Conservation (phyloP, 2,888 invertebrate species). For the Heliconius hortense region DNA sequence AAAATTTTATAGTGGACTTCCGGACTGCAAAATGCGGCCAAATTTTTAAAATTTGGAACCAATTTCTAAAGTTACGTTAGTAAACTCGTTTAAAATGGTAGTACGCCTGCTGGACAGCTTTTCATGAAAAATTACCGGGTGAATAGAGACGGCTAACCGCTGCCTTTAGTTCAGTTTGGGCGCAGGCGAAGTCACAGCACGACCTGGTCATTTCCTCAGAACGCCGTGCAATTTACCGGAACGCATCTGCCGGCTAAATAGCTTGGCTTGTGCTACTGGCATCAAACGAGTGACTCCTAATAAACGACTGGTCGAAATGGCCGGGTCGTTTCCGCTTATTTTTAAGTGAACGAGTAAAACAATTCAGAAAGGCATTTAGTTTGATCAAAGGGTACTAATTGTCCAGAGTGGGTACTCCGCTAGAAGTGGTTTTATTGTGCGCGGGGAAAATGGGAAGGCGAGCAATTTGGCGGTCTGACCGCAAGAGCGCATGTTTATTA, state of each 20-base stretch:
- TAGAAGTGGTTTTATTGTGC: constrained; percentile 68
- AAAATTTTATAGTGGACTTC: constrained; percentile 39
- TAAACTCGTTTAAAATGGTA: constrained; percentile 58
- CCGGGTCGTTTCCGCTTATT: constrained; percentile 31
- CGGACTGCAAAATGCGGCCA: constrained; percentile 34
- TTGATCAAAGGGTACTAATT: constrained; percentile 68
- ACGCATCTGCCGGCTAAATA: constrained; percentile 65
- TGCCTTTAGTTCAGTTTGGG: constrained; percentile 70
- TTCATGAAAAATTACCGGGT: constrained; percentile 64
- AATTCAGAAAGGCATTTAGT: constrained; percentile 44
- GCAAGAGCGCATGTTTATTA: constrained; percentile 80
- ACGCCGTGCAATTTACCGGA: constrained; percentile 63
- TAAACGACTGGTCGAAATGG: constrained; percentile 39
- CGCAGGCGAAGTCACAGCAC: constrained; percentile 62
- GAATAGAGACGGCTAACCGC: constrained; percentile 55
- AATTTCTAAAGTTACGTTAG: constrained; percentile 50
- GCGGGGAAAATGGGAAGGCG: constrained; percentile 60
- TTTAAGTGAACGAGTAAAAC: constrained; percentile 44
- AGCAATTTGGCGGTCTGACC: constrained; percentile 77
- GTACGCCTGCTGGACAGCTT: constrained; percentile 56
- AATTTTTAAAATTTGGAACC: constrained; percentile 46
- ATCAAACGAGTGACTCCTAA: constrained; percentile 37
- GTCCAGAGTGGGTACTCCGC: constrained; percentile 62
- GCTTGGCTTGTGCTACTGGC: constrained; percentile 49
- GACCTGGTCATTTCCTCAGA: constrained; percentile 65